These are phyloP conservation scores for Alces alces DNA, from an alignment of 2,113 vertebrate genomes.

Conservation along the genomic window DNA sequence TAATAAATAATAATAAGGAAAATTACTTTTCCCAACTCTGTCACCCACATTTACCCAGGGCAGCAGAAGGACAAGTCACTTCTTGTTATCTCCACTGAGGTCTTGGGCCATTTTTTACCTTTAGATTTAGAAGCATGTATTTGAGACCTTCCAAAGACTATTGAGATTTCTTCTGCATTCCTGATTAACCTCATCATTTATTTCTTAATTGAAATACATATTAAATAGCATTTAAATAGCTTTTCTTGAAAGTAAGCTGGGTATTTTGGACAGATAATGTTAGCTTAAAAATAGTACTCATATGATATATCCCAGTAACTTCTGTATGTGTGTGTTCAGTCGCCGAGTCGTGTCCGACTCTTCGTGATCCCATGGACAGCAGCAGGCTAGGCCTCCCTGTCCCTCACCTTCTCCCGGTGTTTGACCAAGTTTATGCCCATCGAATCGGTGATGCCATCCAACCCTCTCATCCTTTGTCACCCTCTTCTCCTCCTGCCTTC, in stretches of 20 bases:
- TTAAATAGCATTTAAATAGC: background rate
- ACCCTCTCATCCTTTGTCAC: background rate
- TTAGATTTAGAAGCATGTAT: background rate
- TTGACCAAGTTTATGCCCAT: background rate
- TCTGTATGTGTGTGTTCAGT: background rate
- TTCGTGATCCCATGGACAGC: background rate
- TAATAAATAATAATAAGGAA: background rate
- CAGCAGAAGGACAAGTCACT: background rate
- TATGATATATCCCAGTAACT: background rate
- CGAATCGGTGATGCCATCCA: background rate
- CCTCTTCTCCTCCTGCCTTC: background rate
- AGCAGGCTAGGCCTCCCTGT: background rate
- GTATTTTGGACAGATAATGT: background rate
- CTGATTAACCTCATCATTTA: background rate
- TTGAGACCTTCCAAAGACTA: background rate
- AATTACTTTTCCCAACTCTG: background rate
- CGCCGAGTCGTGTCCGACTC: background rate
- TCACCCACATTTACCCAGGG: background rate
- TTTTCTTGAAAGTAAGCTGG: background rate
- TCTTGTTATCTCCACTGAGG: background rate
- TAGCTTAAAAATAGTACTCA: background rate
- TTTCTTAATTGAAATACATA: background rate
- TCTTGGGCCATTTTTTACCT: background rate
- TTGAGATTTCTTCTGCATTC: background rate
- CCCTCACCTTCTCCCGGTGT: background rate